Base-by-base conservation (phyloP, 2,113 vertebrate species). In the Lepus americanus region DNA sequence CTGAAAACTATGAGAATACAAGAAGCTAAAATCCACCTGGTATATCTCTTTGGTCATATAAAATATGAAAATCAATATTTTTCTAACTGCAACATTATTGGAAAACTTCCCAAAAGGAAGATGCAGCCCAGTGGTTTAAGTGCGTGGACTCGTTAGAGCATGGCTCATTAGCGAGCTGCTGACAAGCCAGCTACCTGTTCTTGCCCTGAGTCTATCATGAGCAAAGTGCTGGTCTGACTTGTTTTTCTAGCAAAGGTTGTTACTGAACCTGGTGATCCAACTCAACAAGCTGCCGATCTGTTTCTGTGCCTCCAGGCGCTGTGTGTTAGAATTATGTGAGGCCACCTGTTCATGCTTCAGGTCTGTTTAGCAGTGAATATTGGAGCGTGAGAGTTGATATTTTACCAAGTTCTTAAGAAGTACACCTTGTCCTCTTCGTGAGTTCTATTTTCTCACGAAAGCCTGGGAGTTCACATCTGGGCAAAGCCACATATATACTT, bases 31-130 rank as follows among this genome's bases (percentile, higher is more conserved):
- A 93, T 80, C 39, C 51, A 59, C 33, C 10, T 82, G 51, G 83
- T 63, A 23, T 93, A 79, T 87, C 70, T 90, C 55, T 89, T 74
- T 95, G 78, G 12, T 69, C 19, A 73, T 89, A 25, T 59, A 14
- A 84, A 91, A 67, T 89, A 66, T 70, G 83, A 92, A 95, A 85
- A 85, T 90, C 51, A 80, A 16, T 64, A 70, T 92, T 95, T 94
- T 61, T 77, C 36, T 83, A 92, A 91, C 81, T 74, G 64, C 9
- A 61, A 81, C 89, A 66, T 87, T 84, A 78, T 0, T 77, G 63
- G 70, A 90, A 23, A 66, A 13, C 31, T 82, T 93, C 76, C 64
- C 59, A 36, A 63, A 76, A 78, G 77, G 36, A 94, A 78, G 66
- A 64, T 19, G n/a, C 23, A 90, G 33, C 12, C 29, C 55, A 67